Evolutionary conservation across 2,888 invertebrate genomes (phyloP), one percentile per base, ranked within the genome.

Genomic region (Scotopteryx bipunctaria): DNA sequence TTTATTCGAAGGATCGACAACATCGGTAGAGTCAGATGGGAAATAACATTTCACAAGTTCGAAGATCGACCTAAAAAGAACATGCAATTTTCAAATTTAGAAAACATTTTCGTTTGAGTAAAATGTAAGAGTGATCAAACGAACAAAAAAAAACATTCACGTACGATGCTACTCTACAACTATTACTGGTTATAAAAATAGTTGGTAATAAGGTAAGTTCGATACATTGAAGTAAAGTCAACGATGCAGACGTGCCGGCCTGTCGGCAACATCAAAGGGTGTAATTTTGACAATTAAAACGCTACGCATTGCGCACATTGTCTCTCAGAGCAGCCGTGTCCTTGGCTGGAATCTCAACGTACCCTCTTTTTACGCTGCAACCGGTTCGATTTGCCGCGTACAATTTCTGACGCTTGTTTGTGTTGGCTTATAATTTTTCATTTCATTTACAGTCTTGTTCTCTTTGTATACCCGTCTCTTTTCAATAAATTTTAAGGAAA

Each of bases 271-370:
- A 65, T 84, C 83, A 87, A 87, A 86, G 67, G 60, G 66, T 73
- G 83, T 81, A 83, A 86, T 88, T 88, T 86, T 81, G 86, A 86
- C 88, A 87, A 89, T 90, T 89, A 89, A 89, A 89, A 82, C 74
- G 78, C 84, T 78, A 74, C 70, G 78, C 80, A 84, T 87, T 73
- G 81, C 79, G 69, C 71, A 73, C 85, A 81, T 84, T 73, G 82
- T 70, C 71, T 70, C 69, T 64, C 71, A 66, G 67, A 61, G 57
- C 62, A 32, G 47, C 59, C 57, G 83, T 87, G 88, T 83, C 88
- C 88, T 89, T 89, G 88, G 74, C 66, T 74, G 77, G 89, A 87
- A 89, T 87, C 81, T 77, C 73, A 76, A 73, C 72, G 72, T 74
- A 71, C 62, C 66, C 67, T 47, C 38, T 67, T 78, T 75, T 76